Percentiles rank a stretch among this genome's conserved stretches.
These are phyloP conservation scores for Meloidogyne exigua DNA, from an alignment of 1,140 invertebrate species.

Conservation along the genomic window DNA sequence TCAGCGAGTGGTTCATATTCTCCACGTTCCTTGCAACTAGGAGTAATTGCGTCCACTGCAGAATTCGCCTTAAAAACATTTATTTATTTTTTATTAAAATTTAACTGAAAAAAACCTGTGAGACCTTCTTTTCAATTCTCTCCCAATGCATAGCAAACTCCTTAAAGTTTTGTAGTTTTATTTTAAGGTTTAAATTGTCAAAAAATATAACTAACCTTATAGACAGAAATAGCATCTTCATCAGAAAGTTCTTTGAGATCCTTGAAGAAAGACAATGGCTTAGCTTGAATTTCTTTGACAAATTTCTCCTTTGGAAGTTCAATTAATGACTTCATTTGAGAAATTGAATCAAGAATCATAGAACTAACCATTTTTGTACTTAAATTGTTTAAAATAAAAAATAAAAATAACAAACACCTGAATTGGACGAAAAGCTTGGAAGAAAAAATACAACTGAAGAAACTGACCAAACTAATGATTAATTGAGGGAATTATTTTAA, in stretches of 20 bases:
- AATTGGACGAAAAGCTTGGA: background rate
- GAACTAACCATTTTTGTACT: background rate
- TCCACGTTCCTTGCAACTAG: background rate
- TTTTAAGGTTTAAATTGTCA: background rate
- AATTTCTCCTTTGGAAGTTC: background rate
- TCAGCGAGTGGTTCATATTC: background rate
- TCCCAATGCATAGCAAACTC: background rate
- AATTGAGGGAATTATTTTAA: too few species aligned
- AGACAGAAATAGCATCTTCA: background rate
- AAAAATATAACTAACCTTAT: background rate
- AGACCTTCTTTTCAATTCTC: background rate
- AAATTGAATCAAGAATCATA: background rate
- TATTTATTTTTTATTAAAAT: background rate
- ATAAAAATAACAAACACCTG: background rate
- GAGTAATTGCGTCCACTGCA: background rate
- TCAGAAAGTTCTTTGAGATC: background rate
- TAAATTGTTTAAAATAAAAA: background rate
- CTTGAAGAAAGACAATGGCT: background rate
- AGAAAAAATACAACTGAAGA: too few species aligned
- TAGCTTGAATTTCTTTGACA: background rate
- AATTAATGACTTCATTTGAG: background rate
- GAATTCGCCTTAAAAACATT: background rate
- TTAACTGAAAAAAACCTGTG: background rate
- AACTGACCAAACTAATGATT: too few species aligned
- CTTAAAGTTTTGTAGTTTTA: background rate